phyloP scores from a whole-genome alignment of 2,888 invertebrate genomes.

The Dolichopus griseipennis region DNA sequence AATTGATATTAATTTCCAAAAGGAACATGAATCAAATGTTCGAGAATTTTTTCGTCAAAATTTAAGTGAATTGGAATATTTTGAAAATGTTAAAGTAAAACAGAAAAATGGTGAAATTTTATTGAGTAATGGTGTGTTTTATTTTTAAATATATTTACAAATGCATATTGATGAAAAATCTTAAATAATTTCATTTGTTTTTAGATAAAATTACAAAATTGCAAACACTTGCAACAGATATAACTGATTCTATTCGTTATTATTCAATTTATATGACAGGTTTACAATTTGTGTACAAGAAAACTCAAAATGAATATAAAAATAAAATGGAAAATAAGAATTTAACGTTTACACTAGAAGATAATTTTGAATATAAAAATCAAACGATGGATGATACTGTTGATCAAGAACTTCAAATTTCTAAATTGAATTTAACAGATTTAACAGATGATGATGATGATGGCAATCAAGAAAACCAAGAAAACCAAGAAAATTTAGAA shows the following conservation, averaged over 20 bases:
- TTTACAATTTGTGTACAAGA: neutral
- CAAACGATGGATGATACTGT: too few species aligned
- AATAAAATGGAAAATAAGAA: too few species aligned
- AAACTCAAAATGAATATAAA: neutral
- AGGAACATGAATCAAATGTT: neutral
- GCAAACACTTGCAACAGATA: neutral
- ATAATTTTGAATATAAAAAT: too few species aligned
- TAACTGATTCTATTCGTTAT: neutral
- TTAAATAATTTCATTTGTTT: neutral
- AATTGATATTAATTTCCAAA: neutral
- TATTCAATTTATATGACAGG: neutral
- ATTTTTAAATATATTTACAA: neutral
- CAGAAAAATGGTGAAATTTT: slow-evolving; percentile 10
- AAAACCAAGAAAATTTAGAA: too few species aligned
- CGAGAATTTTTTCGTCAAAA: neutral
- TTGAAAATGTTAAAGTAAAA: neutral
- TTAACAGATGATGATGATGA: too few species aligned
- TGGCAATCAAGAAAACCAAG: too few species aligned
- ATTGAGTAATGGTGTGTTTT: neutral
- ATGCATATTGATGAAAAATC: neutral
- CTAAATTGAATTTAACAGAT: too few species aligned
- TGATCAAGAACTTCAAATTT: too few species aligned
- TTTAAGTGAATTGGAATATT: neutral
- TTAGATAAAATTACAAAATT: neutral
- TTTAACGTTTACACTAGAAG: too few species aligned